Conservation (phyloP, 1,140 invertebrate genomes). For the Ctenoplectra terminalis region DNA sequence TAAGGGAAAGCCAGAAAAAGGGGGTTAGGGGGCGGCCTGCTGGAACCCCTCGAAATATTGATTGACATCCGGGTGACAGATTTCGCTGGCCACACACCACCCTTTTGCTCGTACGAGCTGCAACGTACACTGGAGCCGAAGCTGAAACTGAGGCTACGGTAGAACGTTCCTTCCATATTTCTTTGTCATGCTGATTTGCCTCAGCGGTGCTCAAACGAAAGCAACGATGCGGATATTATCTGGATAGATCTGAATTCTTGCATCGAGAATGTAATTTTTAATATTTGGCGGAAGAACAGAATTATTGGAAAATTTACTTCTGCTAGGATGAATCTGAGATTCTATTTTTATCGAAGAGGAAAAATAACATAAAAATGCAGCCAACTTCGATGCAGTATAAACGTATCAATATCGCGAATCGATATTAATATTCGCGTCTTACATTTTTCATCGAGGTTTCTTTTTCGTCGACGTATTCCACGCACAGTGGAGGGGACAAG, state of each 20-base stretch:
- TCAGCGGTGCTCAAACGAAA: conserved; percentile 68
- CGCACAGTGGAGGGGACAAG: too few relatives aligned
- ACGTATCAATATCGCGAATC: background rate
- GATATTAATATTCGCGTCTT: conserved; percentile 9
- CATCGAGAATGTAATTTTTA: background rate
- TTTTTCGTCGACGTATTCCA: background rate
- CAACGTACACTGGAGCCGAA: conserved; percentile 59
- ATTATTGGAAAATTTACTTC: background rate
- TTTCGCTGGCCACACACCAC: conserved; percentile 77
- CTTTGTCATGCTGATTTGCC: conserved; percentile 80
- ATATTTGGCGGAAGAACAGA: too few relatives aligned
- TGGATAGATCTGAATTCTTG: background rate
- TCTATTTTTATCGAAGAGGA: too few relatives aligned
- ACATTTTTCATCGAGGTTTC: conserved; percentile 14
- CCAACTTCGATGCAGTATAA: too few relatives aligned
- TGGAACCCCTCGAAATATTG: conserved; percentile 80
- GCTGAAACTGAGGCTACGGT: background rate
- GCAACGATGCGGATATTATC: background rate
- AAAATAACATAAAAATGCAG: too few relatives aligned
- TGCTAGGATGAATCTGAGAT: too few relatives aligned
- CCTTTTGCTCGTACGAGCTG: conserved; percentile 67
- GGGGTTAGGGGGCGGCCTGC: conserved; percentile 45
- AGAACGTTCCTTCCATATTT: conserved; percentile 49
- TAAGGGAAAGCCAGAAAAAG: conserved; percentile 41
- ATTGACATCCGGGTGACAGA: conserved; percentile 82